phyloP scores from a whole-genome alignment of 2,888 invertebrate genomes.

The Prenolepis imparis region DNA sequence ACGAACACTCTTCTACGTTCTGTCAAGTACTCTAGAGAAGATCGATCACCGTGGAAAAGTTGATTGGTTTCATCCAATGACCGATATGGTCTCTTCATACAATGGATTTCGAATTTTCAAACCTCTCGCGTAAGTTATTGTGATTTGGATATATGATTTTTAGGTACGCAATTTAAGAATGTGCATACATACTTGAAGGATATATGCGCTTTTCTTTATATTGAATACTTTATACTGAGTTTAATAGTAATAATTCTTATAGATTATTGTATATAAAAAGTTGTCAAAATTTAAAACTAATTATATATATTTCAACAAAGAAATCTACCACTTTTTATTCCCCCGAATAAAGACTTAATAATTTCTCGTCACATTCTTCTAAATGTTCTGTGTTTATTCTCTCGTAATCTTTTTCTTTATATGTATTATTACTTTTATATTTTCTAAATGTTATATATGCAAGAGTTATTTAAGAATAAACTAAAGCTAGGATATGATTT shows the following conservation, averaged over 20 bases:
- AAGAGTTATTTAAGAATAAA: neutral
- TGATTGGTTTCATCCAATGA: neutral
- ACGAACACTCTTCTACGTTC: neutral
- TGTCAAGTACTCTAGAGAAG: slow-evolving; percentile 4
- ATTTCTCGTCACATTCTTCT: neutral
- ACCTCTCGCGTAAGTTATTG: neutral
- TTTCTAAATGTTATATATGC: neutral
- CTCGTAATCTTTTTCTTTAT: neutral
- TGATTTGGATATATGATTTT: neutral
- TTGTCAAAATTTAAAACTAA: neutral
- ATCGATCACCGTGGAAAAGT: neutral
- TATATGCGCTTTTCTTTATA: neutral
- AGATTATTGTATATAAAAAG: no score
- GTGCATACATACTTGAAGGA: neutral
- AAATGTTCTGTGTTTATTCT: neutral
- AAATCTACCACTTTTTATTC: neutral
- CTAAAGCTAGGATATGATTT: neutral
- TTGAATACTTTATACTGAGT: neutral
- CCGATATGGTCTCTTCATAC: neutral
- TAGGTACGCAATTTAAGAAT: neutral
- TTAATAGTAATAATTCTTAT: neutral
- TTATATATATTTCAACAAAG: neutral
- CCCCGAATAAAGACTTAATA: neutral
- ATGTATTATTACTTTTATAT: neutral
- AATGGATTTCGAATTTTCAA: slow-evolving; percentile 7